phyloP scores from a whole-genome alignment of 2,888 invertebrate species.

The Epistrophella euchroma region DNA sequence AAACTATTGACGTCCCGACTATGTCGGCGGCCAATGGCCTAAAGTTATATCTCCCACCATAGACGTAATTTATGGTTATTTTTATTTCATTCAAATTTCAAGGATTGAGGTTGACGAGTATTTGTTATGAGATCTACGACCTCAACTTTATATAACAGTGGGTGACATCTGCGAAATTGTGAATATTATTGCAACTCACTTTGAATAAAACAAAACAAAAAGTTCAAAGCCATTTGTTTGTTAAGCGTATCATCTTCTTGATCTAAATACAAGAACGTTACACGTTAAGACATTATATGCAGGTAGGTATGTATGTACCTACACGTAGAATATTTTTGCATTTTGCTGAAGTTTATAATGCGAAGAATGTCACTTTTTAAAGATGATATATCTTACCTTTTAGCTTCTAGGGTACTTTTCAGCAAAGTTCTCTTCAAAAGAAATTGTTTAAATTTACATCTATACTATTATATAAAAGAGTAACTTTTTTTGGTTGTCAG shows the following conservation, averaged over 20 bases:
- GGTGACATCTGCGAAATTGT: slow-evolving; percentile 64
- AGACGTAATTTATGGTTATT: slow-evolving; percentile 66
- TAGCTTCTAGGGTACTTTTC: background rate
- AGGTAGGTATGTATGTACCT: no score
- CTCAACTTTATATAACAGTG: slow-evolving; percentile 45
- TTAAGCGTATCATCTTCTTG: slow-evolving; percentile 39
- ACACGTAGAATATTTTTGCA: background rate
- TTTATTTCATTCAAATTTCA: slow-evolving; percentile 69
- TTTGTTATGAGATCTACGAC: slow-evolving; percentile 48
- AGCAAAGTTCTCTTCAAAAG: background rate
- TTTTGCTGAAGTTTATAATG: background rate
- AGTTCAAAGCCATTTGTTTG: slow-evolving; percentile 35
- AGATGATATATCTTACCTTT: slow-evolving; percentile 16
- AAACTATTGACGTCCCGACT: slow-evolving; percentile 20
- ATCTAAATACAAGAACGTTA: slow-evolving; percentile 41
- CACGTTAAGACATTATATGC: no score
- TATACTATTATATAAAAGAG: no score
- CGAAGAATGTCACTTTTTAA: slow-evolving; percentile 33
- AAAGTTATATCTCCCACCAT: slow-evolving; percentile 24
- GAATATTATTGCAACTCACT: slow-evolving; percentile 20
- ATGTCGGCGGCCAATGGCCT: background rate
- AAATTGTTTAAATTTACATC: no score
- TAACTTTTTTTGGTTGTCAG: no score
- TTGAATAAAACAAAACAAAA: slow-evolving; percentile 7
- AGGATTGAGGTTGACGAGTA: slow-evolving; percentile 51